phyloP scores from a whole-genome alignment of 2,888 invertebrate genomes.

The Stramonita haemastoma region DNA sequence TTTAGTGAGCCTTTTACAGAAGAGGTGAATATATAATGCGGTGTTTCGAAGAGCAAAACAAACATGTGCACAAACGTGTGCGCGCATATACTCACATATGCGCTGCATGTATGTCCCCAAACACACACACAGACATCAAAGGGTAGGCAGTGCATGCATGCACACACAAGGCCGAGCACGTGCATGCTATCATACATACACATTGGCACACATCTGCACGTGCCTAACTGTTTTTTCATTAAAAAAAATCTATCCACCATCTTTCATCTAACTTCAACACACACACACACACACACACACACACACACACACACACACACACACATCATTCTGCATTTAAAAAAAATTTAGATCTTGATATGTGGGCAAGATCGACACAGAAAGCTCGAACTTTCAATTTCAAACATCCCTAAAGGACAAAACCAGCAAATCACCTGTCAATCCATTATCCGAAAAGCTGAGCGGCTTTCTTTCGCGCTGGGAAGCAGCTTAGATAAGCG shows the following conservation, averaged over 20 bases:
- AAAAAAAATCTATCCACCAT: not conserved
- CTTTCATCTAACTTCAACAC: not conserved
- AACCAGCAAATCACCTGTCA: too few species aligned
- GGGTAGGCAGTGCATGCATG: not conserved
- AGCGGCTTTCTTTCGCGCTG: too few species aligned
- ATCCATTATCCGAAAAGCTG: too few species aligned
- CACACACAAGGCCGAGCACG: not conserved
- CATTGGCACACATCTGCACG: not conserved
- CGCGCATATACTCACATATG: not conserved
- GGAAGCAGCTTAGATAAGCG: too few species aligned
- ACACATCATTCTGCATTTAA: not conserved
- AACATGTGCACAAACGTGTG: too few species aligned
- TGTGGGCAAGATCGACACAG: not conserved
- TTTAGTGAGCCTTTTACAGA: too few species aligned
- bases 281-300: not conserved
- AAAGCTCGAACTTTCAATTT: not conserved
- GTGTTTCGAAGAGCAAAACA: too few species aligned
- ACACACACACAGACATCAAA: not conserved
- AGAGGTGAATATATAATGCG: too few species aligned
- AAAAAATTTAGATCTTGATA: not conserved
- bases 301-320: slow-evolving; percentile 2
- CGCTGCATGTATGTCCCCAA: not conserved
- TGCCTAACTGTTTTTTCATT: too few species aligned
- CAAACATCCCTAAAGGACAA: too few species aligned
- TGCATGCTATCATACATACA: not conserved